These are phyloP conservation scores for Limnephilus auricula DNA, from an alignment of 2,888 invertebrate genomes.

Conservation along the genomic window DNA sequence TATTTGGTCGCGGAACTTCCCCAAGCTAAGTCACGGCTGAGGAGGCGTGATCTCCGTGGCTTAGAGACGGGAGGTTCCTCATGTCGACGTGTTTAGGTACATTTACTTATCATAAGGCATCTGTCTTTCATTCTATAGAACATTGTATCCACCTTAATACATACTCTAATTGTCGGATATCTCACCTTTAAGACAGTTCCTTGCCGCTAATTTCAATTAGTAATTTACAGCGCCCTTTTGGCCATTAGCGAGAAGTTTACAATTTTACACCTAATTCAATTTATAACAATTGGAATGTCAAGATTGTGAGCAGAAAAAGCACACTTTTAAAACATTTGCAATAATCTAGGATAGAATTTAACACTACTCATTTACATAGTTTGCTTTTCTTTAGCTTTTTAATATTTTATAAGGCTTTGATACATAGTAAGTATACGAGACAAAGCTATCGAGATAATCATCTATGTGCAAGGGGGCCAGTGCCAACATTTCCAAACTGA, in stretches of 20 bases:
- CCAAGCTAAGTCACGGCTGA: conserved; percentile 44
- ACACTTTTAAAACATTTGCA: conserved; percentile 53
- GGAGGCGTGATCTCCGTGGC: conserved; percentile 55
- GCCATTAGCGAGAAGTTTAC: conserved; percentile 39
- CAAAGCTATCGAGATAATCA: conserved; percentile 51
- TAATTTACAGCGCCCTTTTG: conserved; percentile 14
- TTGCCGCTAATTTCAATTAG: conserved; percentile 33
- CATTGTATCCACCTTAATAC: conserved; percentile 10
- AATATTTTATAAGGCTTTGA: conserved; percentile 63
- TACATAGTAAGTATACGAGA: conserved; percentile 59
- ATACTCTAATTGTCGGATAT: conserved; percentile 5
- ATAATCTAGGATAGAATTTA: conserved; percentile 54
- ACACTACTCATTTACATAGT: conserved; percentile 58
- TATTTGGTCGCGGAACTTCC: conserved; percentile 46
- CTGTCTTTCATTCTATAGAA: conserved; percentile 55
- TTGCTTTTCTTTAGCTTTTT: conserved; percentile 56
- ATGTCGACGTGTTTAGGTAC: conserved; percentile 59
- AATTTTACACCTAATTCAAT: conserved; percentile 43
- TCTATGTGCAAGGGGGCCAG: conserved; percentile 55
- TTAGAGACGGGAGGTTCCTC: conserved; percentile 48
- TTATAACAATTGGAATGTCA: conserved; percentile 63
- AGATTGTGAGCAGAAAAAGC: conserved; percentile 62
- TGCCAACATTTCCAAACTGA: background rate
- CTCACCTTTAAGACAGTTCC: conserved; percentile 42
- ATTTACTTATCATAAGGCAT: conserved; percentile 66